phyloP scores from a whole-genome alignment of 2,888 invertebrate species.

The Cotesia congregata region DNA sequence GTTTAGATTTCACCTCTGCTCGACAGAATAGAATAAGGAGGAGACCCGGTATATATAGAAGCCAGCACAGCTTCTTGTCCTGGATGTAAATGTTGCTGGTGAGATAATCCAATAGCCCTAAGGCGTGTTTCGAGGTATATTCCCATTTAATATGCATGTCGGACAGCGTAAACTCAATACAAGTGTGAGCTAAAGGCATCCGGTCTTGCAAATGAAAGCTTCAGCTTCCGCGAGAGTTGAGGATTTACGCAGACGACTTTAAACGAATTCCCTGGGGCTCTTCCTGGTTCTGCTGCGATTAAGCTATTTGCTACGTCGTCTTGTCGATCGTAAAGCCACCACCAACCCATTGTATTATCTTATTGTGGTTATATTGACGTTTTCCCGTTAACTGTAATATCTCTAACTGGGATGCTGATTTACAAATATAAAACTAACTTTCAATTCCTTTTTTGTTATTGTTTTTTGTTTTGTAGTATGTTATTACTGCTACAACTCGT shows the following conservation, averaged over 20 bases:
- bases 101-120: conserved; percentile 24
- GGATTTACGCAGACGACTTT: conserved; percentile 32
- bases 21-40: not conserved
- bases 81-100: conserved; percentile 7
- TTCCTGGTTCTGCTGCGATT: conserved; percentile 23
- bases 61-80: not conserved
- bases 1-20: conserved; percentile 26
- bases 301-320: conserved; percentile 29
- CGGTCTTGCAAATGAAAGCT: conserved; percentile 1
- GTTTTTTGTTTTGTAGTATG: not conserved
- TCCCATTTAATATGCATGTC: conserved; percentile 21
- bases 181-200: not conserved
- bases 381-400: not conserved
- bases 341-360: conserved; percentile 20
- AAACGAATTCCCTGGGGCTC: conserved; percentile 23
- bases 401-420: not conserved
- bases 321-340: conserved; percentile 31
- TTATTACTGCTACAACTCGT: too few relatives aligned
- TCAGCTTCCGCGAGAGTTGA: not conserved
- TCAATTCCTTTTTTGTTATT: not conserved
- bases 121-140: conserved; percentile 29
- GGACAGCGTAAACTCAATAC: conserved; percentile 28
- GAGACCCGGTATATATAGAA: not conserved
- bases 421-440: not conserved
- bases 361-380: conserved; percentile 15